Base-by-base conservation (phyloP, 2,797 vertebrate species). In the Premnoplex brunnescens region DNA sequence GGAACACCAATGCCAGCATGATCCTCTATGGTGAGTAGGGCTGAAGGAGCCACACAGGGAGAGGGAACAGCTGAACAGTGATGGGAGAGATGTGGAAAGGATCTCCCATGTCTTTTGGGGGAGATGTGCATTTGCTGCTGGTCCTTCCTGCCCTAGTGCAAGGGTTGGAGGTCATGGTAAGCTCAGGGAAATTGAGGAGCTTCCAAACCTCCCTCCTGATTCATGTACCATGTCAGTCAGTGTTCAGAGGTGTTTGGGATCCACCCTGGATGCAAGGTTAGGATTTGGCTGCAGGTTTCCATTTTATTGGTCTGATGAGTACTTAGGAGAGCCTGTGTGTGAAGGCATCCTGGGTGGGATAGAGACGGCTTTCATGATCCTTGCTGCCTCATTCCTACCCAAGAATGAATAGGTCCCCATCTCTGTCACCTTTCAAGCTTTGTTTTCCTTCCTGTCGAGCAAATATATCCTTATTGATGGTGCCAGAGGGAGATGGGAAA, bases 1-100 rank as follows among this genome's bases (percentile, higher is more conserved):
- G 99, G 55, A 99, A 99, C 94, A 99, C 99, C 92, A 99, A 99
- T 2, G 99, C 99, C 97, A 99, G 99, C 98, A 99, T 99, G 97
- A 99, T 98, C 95, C 98, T 99, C 76, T 99, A 99, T 2, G 99
- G 99, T 99, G 97, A 99, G 98, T 21, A 9, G 68, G 20, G 49
- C 28, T 12, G 3, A 11, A 51, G 34, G 41, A 36, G 12, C 7
- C 11, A 10, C 23, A 32, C 6, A 4, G 72, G 36, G 11, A 46
- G 12, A 30, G 32, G 75, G 13, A 32, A 15, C 0, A 1, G 41
- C 76, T 41, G 24, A 41, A 36, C 1, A 1, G 46, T 2, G 0
- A 3, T 1, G 4, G 3, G 6, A 3, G 8, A 82, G 24, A 22
- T 6, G 2, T 0, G 4, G 39, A 49, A 58, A 43, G 14, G 32